Evolutionary conservation across 2,113 vertebrate species (phyloP).

Genomic region (Pterocles burchelli): DNA sequence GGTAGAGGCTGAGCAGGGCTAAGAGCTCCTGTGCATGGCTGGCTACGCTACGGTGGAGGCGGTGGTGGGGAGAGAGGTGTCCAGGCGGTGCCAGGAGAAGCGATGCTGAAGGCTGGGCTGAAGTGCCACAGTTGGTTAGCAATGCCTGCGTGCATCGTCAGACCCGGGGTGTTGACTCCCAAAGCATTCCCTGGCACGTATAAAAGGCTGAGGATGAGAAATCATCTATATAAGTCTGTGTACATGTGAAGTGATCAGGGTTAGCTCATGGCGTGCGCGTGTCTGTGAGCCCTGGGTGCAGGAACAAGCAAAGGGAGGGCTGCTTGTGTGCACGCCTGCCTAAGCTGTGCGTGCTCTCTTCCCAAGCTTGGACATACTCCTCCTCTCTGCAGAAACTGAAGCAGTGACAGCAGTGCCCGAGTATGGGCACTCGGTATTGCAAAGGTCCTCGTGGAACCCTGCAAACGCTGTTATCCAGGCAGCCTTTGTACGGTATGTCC

Average conservation of each 20-base stretch:
- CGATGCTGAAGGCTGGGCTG: background rate
- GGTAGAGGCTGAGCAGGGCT: slow-evolving; percentile 44
- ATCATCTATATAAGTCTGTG: rapidly evolving
- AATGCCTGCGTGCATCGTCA: rapidly evolving
- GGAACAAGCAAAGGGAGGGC: background rate
- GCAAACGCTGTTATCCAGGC: background rate
- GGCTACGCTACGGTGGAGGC: rapidly evolving
- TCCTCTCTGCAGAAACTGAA: background rate
- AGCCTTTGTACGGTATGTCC: background rate
- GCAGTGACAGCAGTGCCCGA: background rate
- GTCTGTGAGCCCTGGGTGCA: rapidly evolving
- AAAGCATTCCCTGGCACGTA: background rate
- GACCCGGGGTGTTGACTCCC: background rate
- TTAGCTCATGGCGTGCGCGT: rapidly evolving
- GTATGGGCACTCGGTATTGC: background rate
- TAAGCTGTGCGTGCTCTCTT: rapidly evolving
- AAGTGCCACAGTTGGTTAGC: background rate
- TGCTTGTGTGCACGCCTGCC: rapidly evolving
- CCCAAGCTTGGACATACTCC: background rate
- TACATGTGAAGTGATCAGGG: rapidly evolving
- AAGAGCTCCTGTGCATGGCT: rapidly evolving
- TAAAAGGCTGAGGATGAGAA: background rate
- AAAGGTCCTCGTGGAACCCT: background rate
- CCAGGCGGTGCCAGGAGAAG: background rate
- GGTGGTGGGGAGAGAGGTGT: background rate